A percentile compares a stretch with the other conserved stretches of the same genome.
Conservation (phyloP, 2,113 vertebrate species). For the Orthonyx spaldingii region DNA sequence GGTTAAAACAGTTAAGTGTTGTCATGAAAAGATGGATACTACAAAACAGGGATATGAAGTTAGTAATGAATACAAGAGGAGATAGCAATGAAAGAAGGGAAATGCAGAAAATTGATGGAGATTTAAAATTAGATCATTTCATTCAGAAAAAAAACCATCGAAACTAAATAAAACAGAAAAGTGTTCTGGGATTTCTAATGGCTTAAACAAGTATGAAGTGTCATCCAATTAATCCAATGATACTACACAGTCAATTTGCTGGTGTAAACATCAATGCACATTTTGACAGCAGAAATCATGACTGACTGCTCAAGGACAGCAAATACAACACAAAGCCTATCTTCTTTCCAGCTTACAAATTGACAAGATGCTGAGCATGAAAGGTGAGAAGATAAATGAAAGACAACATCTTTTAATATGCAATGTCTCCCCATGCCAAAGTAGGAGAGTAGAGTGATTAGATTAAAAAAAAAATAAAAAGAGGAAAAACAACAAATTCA, state of each 20-base stretch:
- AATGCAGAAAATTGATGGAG: background rate
- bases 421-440: background rate
- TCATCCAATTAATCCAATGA: slow-evolving; percentile 14
- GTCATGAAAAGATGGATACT: background rate
- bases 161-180: background rate
- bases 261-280: background rate
- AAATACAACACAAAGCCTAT: background rate
- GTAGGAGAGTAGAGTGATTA: background rate
- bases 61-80: background rate
- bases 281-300: slow-evolving; percentile 3
- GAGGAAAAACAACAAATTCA: background rate
- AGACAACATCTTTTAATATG: background rate
- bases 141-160: background rate
- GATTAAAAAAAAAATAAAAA: background rate
- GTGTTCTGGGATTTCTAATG: background rate
- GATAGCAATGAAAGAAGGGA: background rate
- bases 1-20: background rate
- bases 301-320: slow-evolving; percentile 22
- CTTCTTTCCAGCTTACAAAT: background rate
- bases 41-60: background rate
- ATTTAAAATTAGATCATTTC: background rate
- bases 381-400: slow-evolving; percentile 7
- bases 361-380: background rate
- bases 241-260: background rate
- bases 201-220: background rate